Percentiles rank a stretch among this genome's conserved stretches.
These are phyloP conservation scores for Halcyon badia DNA, from an alignment of 2,797 vertebrate genomes.

Conservation along the genomic window DNA sequence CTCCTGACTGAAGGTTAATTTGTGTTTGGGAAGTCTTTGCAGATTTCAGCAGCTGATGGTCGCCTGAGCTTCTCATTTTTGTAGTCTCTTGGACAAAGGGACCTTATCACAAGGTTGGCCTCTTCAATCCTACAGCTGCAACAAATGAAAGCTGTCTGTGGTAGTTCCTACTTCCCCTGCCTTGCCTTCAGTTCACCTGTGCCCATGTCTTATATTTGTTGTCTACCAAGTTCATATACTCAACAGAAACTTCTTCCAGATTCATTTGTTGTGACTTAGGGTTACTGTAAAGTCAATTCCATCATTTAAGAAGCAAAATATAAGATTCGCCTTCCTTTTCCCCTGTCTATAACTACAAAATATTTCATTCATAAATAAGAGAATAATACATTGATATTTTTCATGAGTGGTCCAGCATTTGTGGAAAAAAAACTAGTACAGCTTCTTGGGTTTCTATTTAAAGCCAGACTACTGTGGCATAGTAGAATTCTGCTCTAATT, in stretches of 20 bases:
- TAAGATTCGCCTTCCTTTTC: neutral
- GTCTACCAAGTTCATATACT: neutral
- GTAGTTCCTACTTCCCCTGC: neutral
- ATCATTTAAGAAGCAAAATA: neutral
- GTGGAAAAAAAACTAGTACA: neutral
- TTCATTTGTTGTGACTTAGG: neutral
- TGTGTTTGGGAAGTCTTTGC: slow-evolving; percentile 62
- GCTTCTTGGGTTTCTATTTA: neutral
- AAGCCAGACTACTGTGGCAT: neutral
- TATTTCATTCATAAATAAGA: neutral
- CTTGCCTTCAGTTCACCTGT: neutral
- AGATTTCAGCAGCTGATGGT: slow-evolving; percentile 68
- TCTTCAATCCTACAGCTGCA: slow-evolving; percentile 26
- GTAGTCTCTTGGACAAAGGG: slow-evolving; percentile 13
- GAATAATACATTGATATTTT: neutral
- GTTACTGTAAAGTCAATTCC: neutral
- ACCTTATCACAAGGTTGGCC: slow-evolving; percentile 54
- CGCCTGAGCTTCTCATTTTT: slow-evolving; percentile 28
- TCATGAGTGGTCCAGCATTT: neutral
- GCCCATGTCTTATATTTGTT: neutral
- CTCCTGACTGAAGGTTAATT: slow-evolving; percentile 66
- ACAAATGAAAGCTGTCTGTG: slow-evolving; percentile 30
- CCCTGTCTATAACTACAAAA: neutral
- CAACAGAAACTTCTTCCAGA: neutral
- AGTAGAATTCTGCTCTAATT: neutral